Percentiles rank a stretch among this genome's conserved stretches.
Conservation (phyloP, 2,888 invertebrate species). For the Marronus borbonicus region DNA sequence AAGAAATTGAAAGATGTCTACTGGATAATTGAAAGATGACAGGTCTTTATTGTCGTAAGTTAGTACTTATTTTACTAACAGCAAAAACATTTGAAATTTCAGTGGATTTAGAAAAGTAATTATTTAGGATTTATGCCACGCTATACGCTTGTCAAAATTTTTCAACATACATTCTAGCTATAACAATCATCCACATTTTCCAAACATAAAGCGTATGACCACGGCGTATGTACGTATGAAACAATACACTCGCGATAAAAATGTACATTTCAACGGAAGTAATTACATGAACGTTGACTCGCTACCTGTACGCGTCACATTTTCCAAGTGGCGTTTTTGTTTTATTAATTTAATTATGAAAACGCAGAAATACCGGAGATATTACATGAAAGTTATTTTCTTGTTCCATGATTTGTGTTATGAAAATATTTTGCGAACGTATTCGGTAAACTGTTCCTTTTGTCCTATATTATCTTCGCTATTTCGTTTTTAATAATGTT, state of each 20-base stretch:
- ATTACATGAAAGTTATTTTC: slow-evolving; percentile 25
- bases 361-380: slow-evolving; percentile 36
- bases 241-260: slow-evolving; percentile 31
- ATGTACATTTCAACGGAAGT: slow-evolving; percentile 31
- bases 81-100: too few relatives aligned
- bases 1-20: too few relatives aligned
- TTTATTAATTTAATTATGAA: slow-evolving; percentile 48
- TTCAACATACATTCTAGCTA: neutral
- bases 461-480: neutral
- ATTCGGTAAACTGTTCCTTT: slow-evolving; percentile 10
- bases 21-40: too few relatives aligned
- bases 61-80: too few relatives aligned
- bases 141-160: too few relatives aligned
- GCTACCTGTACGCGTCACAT: slow-evolving; percentile 36
- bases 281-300: slow-evolving; percentile 35
- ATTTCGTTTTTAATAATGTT: neutral
- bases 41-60: too few relatives aligned
- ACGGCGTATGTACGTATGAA: neutral
- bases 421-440: slow-evolving; percentile 13
- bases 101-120: too few relatives aligned
- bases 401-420: slow-evolving; percentile 36
- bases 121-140: too few relatives aligned
- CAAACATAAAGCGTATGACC: neutral
- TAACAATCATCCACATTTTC: neutral
- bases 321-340: slow-evolving; percentile 36